Evolutionary conservation across 2,888 invertebrate genomes (phyloP), one percentile per base, ranked within the genome.

Genomic region (Orchesellides sinensis): DNA sequence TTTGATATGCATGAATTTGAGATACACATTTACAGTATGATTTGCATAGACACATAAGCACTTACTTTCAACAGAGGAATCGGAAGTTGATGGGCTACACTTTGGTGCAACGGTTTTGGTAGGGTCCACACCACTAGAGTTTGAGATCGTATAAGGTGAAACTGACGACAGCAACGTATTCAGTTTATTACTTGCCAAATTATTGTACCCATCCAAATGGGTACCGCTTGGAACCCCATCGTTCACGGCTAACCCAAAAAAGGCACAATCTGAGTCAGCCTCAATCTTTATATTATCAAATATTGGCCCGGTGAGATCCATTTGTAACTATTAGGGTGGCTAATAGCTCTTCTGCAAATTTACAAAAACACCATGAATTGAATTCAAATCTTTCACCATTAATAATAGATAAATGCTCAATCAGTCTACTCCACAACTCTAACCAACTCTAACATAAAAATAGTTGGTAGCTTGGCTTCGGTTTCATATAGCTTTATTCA

Each of bases 241-340:
- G 17, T 17, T 35, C 54, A 66, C 49, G n/a, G 68, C 35, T 2
- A 77, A 32, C 10, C 84, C 84, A 63, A 84, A 84, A 69, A 79
- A 84, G 25, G 74, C 72, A 35, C 68, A 72, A 68, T 84, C 84
- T 1, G 78, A 78, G 5, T 84, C 84, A 1, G 73, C 79, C 66
- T 84, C 84, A 5, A 84, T 84, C 45, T 84, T 84, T 10, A 84
- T 73, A 17, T 79, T 75, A 12, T 79, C 83, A n/a, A 79, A 79
- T 49, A 74, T 40, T 4, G 77, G 45, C 19, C 45, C n/a, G 23
- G 27, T 25, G 68, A 49, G 59, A 61, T 77, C 68, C 77, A 77
- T 77, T 29, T 54, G 65, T 23, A 59, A 29, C n/a, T n/a, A n/a
- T n/a, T n/a, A n/a, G n/a, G n/a, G n/a, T n/a, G n/a, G n/a, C n/a